A percentile compares a stretch with the other conserved stretches of the same genome.
These are phyloP conservation scores for Lithobates sylvaticus DNA, from an alignment of 2,797 vertebrate genomes.

Conservation along the genomic window DNA sequence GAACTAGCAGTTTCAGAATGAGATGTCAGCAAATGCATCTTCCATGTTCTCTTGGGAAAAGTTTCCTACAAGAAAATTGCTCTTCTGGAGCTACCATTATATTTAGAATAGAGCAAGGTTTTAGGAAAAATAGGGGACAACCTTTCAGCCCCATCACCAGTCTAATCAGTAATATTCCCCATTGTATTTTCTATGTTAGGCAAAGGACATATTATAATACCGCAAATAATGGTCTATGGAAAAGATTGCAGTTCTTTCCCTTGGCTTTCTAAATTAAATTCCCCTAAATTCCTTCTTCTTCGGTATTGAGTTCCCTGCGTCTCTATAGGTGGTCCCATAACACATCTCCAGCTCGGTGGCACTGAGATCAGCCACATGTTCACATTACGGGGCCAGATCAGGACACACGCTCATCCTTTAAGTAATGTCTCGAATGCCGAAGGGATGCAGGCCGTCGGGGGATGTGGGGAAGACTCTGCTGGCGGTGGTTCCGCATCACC, in stretches of 20 bases:
- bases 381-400: slow-evolving; percentile 24
- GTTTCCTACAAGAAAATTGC: too few species aligned
- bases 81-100: too few species aligned
- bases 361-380: slow-evolving; percentile 39
- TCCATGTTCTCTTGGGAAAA: too few species aligned
- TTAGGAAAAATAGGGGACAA: not conserved
- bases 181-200: not conserved
- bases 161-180: not conserved
- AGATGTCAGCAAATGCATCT: too few species aligned
- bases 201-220: not conserved
- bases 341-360: slow-evolving; percentile 33
- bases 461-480: slow-evolving; percentile 31
- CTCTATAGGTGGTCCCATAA: slow-evolving; percentile 40
- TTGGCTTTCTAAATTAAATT: slow-evolving; percentile 14
- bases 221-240: not conserved
- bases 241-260: slow-evolving; percentile 20
- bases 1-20: too few species aligned
- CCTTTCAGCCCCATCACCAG: not conserved
- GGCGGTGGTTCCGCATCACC: slow-evolving; percentile 39
- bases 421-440: slow-evolving; percentile 17
- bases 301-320: not conserved
- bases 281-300: slow-evolving; percentile 8
- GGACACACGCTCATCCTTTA: slow-evolving; percentile 23
- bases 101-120: too few species aligned
- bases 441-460: not conserved